Base-by-base conservation (phyloP, 2,797 vertebrate genomes). In the Limnodromus scolopaceus region DNA sequence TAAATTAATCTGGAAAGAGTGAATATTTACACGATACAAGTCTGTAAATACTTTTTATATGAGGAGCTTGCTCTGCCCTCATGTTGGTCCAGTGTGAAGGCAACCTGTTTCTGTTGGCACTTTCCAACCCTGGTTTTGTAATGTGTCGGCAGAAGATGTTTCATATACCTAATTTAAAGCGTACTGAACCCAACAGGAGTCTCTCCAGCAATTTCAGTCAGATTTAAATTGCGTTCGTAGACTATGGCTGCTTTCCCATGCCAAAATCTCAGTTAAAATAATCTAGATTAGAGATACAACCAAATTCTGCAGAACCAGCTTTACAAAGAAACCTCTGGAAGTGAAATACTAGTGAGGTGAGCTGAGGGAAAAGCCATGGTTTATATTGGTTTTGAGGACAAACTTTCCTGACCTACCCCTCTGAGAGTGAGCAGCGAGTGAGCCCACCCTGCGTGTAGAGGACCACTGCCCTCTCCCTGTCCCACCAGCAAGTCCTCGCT, bases 391-490 rank as follows among this genome's bases (percentile, higher is more conserved):
- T 89, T 84, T 36, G 68, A 30, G 34, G n/a, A 38, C n/a, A 63
- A 48, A 36, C 8, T 39, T 69, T 53, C 41, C 38, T 32, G 39
- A 49, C 20, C 13, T n/a, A 32, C 25, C 32, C 46, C 27, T 71
- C 25, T 22, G 22, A 38, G 64, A 55, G 36, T 6, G 19, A 74
- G 41, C 0, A 0, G 43, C 0, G 1, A 43, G 27, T 0, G 3
- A 88, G 55, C 28, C 30, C 16, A 18, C 9, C 39, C 61, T 16
- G 39, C 0, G 0, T 10, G 13, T 0, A 1, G n/a, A 61, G 32
- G 57, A 69, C 19, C 0, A 0, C 43, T 89, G 61, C 15, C n/a
- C 32, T 78, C 55, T 85, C n/a, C n/a, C 30, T 0, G 0, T 48
- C 12, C 20, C 20, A 45, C n/a, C 38, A 41, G 51, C 0, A 2